phyloP scores from a whole-genome alignment of 2,797 vertebrate species.

The Hydrocynus forskahlii region DNA sequence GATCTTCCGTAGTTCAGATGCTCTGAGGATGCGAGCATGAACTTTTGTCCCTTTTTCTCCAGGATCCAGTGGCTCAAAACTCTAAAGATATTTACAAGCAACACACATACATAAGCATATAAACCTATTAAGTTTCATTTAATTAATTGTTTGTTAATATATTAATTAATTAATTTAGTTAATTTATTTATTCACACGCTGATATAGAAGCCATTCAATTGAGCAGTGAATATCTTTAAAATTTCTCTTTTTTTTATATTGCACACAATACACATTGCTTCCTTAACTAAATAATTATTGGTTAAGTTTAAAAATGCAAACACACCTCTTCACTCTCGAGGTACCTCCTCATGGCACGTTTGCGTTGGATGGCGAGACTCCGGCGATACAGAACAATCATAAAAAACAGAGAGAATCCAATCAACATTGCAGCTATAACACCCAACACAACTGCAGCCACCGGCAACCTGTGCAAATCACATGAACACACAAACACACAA shows the following conservation, averaged over 20 bases:
- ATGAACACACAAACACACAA: background rate
- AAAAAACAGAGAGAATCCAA: constrained; percentile 76
- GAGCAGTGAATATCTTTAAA: background rate
- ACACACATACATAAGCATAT: background rate
- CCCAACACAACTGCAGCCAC: constrained; percentile 80
- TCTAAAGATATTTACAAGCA: constrained; percentile 70
- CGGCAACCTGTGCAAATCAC: constrained; percentile 66
- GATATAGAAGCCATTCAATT: background rate
- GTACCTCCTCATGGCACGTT: constrained; percentile 93
- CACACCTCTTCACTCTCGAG: constrained; percentile 89
- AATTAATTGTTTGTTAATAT: no score
- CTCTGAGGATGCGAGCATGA: constrained; percentile 86
- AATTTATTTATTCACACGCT: no score
- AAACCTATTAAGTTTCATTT: no score
- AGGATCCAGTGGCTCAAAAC: constrained; percentile 88
- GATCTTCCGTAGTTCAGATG: constrained; percentile 86
- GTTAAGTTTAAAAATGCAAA: background rate
- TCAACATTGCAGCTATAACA: constrained; percentile 76
- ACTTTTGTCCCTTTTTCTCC: constrained; percentile 90
- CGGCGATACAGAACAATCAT: constrained; percentile 86
- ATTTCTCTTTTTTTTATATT: background rate
- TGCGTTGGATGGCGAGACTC: constrained; percentile 87
- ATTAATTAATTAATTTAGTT: no score
- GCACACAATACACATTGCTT: background rate
- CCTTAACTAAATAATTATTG: no score